These are phyloP conservation scores for Brachyhypopomus occidentalis DNA, from an alignment of 2,113 vertebrate genomes.

Conservation along the genomic window DNA sequence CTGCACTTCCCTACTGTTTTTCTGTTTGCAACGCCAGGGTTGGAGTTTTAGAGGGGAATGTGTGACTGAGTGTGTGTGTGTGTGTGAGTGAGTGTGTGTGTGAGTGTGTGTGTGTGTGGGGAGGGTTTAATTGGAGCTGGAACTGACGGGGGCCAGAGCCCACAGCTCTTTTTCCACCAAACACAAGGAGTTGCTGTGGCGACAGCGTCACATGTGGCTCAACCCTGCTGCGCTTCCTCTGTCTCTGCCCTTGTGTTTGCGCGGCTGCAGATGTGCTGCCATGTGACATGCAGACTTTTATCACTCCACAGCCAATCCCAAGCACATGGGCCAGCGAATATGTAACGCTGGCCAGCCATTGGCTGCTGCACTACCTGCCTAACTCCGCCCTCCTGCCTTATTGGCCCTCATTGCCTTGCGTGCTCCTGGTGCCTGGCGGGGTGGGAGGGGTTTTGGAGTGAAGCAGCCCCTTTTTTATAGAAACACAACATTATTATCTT, in stretches of 20 bases:
- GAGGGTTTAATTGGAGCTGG: not conserved
- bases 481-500: not conserved
- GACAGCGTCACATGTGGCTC: constrained; percentile 65
- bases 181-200: constrained; percentile 73
- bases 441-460: not conserved
- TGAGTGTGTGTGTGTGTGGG: not conserved
- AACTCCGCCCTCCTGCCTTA: not conserved
- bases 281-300: constrained; percentile 28
- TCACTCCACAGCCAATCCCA: too few species aligned
- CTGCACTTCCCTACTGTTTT: constrained; percentile 34
- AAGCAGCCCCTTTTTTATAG: not conserved
- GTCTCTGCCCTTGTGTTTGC: constrained; percentile 21
- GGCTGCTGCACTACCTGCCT: constrained; percentile 1
- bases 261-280: constrained; percentile 20
- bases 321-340: not conserved
- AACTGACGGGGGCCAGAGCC: constrained; percentile 63
- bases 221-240: constrained; percentile 33
- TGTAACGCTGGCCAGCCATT: not conserved
- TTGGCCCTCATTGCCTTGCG: constrained; percentile 10
- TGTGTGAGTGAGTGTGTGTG: not conserved
- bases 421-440: not conserved
- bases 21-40: constrained; percentile 44
- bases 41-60: not conserved
- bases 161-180: constrained; percentile 66
- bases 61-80: not conserved